phyloP scores from a whole-genome alignment of 2,888 invertebrate species.

The Perizoma affinitatum region DNA sequence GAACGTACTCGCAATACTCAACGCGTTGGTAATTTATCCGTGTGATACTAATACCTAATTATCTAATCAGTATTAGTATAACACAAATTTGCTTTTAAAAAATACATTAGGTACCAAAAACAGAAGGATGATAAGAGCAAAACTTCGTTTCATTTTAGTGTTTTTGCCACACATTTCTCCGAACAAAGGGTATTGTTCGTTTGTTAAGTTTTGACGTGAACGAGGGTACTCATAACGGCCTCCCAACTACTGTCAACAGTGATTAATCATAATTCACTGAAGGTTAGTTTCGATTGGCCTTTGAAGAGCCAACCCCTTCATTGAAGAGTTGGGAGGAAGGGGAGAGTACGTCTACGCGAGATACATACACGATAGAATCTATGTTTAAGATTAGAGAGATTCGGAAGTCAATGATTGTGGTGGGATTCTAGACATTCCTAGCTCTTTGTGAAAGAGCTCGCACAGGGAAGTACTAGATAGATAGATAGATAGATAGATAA shows the following conservation, averaged over 20 bases:
- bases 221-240: conserved; percentile 41
- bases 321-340: conserved; percentile 17
- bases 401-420: too few relatives aligned
- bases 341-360: not conserved
- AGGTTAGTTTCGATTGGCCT: conserved; percentile 47
- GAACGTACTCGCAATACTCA: too few relatives aligned
- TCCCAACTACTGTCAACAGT: conserved; percentile 56
- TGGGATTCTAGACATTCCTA: too few relatives aligned
- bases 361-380: not conserved
- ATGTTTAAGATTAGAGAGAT: not conserved
- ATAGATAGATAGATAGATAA: too few relatives aligned
- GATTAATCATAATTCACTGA: conserved; percentile 56
- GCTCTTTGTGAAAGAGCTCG: too few relatives aligned
- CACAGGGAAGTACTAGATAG: too few relatives aligned
- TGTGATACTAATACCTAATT: too few relatives aligned
- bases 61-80: too few relatives aligned
- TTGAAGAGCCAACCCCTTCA: conserved; percentile 38
- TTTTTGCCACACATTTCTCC: conserved; percentile 28
- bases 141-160: conserved; percentile 25
- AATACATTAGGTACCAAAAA: not conserved
- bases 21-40: too few relatives aligned
- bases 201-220: conserved; percentile 37
- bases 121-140: not conserved
- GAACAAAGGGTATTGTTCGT: conserved; percentile 36
- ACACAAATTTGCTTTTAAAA: too few relatives aligned